Conservation (phyloP, 2,888 invertebrate genomes). For the Trichogramma dendrolimi region DNA sequence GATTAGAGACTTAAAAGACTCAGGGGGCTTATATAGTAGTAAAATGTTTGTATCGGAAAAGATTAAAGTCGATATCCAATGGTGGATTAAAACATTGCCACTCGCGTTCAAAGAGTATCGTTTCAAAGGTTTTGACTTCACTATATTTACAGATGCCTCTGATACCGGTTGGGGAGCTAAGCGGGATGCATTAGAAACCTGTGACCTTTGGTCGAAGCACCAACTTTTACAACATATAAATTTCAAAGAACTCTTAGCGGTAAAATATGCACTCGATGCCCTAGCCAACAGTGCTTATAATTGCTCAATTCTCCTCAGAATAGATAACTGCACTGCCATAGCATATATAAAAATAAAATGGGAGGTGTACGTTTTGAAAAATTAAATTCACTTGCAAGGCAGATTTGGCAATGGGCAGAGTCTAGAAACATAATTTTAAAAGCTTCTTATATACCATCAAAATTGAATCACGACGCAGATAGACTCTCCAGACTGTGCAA, state of each 20-base stretch:
- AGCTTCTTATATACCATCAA: conserved; percentile 20
- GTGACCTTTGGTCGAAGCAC: conserved; percentile 18
- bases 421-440: conserved; percentile 11
- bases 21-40: no score
- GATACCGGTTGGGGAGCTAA: conserved; percentile 10
- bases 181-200: not conserved
- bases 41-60: no score
- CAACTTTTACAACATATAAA: conserved; percentile 17
- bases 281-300: conserved; percentile 5
- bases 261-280: conserved; percentile 2
- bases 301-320: conserved; percentile 17
- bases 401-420: conserved; percentile 26
- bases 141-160: conserved; percentile 20
- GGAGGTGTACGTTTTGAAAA: conserved; percentile 13
- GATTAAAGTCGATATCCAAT: no score
- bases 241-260: conserved; percentile 13
- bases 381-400: conserved; percentile 7
- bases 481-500: conserved; percentile 15
- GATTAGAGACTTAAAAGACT: no score
- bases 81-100: no score
- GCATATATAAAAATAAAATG: conserved; percentile 27
- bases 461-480: conserved; percentile 20
- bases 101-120: no score
- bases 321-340: conserved; percentile 26
- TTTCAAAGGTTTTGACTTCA: conserved; percentile 8